phyloP scores from a whole-genome alignment of 2,888 invertebrate species.

The Cylindroiulus punctatus region DNA sequence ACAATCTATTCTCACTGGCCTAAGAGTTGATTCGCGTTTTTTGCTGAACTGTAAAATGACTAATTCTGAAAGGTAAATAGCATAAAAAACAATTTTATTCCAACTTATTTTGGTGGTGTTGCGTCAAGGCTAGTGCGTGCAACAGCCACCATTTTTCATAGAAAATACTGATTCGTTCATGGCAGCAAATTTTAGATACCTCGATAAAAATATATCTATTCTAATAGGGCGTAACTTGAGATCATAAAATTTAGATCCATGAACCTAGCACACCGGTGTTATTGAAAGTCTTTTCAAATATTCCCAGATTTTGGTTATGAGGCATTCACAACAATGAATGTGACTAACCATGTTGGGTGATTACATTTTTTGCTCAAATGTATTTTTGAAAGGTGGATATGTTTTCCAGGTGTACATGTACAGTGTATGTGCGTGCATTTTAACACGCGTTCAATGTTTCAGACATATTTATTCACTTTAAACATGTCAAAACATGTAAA shows the following conservation, averaged over 20 bases:
- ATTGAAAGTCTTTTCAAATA: neutral
- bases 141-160: slow-evolving; percentile 12
- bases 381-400: too few relatives aligned
- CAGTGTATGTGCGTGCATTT: too few relatives aligned
- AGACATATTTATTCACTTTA: neutral
- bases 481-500: slow-evolving; percentile 32
- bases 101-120: neutral
- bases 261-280: neutral
- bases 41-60: slow-evolving; percentile 10
- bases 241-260: neutral
- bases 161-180: slow-evolving; percentile 19
- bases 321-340: slow-evolving; percentile 1
- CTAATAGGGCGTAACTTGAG: neutral
- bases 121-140: slow-evolving; percentile 2
- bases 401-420: too few relatives aligned
- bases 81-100: neutral
- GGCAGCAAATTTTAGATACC: neutral
- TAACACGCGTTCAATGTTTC: neutral
- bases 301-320: neutral
- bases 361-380: too few relatives aligned
- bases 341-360: neutral
- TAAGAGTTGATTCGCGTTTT: neutral
- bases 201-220: neutral
- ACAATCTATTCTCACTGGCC: slow-evolving; percentile 22
- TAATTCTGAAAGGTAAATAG: neutral